Evolutionary conservation across 2,113 vertebrate genomes (phyloP).

Genomic region (Tringa solitaria): DNA sequence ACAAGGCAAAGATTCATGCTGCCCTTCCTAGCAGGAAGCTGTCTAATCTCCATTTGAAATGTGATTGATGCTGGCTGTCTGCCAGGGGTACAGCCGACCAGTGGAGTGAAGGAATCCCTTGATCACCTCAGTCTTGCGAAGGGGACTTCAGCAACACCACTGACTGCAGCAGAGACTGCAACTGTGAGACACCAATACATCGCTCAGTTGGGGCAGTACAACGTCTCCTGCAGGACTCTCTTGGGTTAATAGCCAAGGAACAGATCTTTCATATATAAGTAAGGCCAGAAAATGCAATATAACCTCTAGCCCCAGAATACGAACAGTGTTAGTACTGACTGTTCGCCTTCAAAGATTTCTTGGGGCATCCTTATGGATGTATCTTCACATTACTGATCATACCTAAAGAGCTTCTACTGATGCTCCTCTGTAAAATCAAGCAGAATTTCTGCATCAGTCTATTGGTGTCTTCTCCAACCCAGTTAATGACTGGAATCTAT

Average conservation of each 20-base stretch:
- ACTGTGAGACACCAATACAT: not conserved
- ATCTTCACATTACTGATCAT: not conserved
- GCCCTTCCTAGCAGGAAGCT: not conserved
- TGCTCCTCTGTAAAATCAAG: not conserved
- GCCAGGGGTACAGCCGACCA: not conserved
- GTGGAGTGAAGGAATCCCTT: not conserved
- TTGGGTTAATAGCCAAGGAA: not conserved
- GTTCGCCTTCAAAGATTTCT: not conserved
- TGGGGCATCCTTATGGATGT: not conserved
- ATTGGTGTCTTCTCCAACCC: not conserved
- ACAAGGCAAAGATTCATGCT: not conserved
- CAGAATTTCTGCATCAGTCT: not conserved
- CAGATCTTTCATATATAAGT: not conserved
- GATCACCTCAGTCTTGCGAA: not conserved
- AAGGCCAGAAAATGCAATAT: not conserved
- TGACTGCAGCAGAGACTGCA: not conserved
- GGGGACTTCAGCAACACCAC: not conserved
- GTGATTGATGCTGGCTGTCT: not conserved
- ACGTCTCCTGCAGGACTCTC: not conserved
- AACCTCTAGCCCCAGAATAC: not conserved
- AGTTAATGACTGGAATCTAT: not conserved
- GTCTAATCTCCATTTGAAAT: not conserved
- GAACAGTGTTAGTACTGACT: not conserved
- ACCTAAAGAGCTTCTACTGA: not conserved
- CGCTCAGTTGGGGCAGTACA: not conserved